These are phyloP conservation scores for Pissodes strobi DNA, from an alignment of 1,140 invertebrate genomes.

Conservation along the genomic window DNA sequence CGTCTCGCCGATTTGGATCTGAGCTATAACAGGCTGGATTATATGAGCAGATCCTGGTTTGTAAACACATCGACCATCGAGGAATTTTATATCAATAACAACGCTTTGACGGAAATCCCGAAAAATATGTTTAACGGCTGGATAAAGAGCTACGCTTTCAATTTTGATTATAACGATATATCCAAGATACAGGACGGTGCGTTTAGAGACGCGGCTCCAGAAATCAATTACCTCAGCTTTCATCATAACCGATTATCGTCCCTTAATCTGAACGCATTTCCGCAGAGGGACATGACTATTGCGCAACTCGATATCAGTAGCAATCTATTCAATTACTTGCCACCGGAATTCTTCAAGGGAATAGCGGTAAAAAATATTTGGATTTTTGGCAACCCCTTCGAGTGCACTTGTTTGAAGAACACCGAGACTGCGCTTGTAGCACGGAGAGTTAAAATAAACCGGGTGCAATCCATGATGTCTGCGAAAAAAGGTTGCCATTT, in stretches of 20 bases:
- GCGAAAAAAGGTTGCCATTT: no score
- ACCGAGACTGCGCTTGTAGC: no score
- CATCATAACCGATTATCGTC: not conserved
- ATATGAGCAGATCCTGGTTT: not conserved
- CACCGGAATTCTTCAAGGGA: slow-evolving; percentile 6
- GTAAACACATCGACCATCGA: not conserved
- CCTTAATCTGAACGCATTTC: not conserved
- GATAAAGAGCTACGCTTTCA: not conserved
- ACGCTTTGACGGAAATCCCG: not conserved
- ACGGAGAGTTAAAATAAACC: no score
- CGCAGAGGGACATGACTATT: not conserved
- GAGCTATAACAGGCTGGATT: not conserved
- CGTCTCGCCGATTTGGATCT: not conserved
- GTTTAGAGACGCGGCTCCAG: not conserved
- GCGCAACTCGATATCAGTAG: not conserved
- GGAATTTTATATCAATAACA: not conserved
- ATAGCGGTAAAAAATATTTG: not conserved
- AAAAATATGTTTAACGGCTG: not conserved
- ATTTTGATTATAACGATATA: not conserved
- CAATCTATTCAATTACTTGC: not conserved
- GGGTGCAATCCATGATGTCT: no score
- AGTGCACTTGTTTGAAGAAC: not conserved
- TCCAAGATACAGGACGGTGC: not conserved
- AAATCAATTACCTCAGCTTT: not conserved
- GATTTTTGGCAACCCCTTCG: not conserved